A percentile compares a stretch with the other conserved stretches of the same genome.
Evolutionary conservation across 1,140 invertebrate genomes (phyloP).

Genomic region (Trinorchestia longiramus): DNA sequence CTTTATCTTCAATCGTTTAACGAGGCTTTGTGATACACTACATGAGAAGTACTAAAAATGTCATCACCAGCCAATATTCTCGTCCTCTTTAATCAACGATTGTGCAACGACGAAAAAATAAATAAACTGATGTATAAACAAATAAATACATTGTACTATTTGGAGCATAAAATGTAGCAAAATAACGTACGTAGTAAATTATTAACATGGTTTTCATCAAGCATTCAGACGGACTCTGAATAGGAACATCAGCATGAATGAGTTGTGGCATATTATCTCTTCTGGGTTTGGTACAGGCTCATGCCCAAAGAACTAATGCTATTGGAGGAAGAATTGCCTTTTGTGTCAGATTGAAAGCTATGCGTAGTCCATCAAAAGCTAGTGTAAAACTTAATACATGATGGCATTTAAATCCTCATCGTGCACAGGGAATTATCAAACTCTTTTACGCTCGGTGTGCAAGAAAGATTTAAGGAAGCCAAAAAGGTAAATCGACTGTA

Average conservation of each 20-base stretch:
- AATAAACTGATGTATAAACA: background rate
- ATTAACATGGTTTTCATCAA: too few relatives aligned
- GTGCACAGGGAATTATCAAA: background rate
- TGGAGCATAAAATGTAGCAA: background rate
- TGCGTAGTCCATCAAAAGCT: background rate
- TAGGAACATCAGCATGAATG: background rate
- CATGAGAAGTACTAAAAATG: background rate
- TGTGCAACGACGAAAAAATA: background rate
- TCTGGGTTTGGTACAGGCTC: background rate
- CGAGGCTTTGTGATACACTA: background rate
- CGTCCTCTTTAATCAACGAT: background rate
- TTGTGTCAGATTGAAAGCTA: background rate
- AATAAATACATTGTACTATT: background rate
- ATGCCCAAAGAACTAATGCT: background rate
- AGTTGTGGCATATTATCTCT: background rate
- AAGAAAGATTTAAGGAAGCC: background rate
- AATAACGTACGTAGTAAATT: background rate
- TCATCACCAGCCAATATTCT: background rate
- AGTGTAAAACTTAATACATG: background rate
- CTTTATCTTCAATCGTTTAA: background rate
- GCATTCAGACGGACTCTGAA: background rate
- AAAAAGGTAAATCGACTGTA: background rate
- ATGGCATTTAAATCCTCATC: background rate
- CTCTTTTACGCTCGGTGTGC: background rate
- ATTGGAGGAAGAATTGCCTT: background rate